Evolutionary conservation across 2,113 vertebrate genomes (phyloP).

Genomic region (Sitta europaea): DNA sequence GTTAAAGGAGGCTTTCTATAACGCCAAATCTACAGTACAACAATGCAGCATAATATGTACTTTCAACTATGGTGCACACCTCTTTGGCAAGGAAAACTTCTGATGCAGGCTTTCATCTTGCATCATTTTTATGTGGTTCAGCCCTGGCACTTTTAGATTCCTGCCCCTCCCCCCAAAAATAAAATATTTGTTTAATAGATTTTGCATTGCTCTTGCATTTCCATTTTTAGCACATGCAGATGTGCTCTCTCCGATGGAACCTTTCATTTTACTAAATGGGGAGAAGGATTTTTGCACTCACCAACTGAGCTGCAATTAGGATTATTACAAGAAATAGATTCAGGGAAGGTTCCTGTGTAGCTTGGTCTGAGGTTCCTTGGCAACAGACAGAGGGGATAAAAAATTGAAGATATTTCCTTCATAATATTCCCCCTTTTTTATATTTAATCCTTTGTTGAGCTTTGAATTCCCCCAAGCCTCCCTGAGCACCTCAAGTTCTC

Average conservation of each 20-base stretch:
- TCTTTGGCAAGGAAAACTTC: slow-evolving; percentile 62
- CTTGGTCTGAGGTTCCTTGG: neutral
- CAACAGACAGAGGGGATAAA: neutral
- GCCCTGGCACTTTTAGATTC: slow-evolving; percentile 31
- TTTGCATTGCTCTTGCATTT: slow-evolving; percentile 45
- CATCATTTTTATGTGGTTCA: slow-evolving; percentile 31
- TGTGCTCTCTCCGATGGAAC: slow-evolving; percentile 35
- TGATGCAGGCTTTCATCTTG: slow-evolving; percentile 36
- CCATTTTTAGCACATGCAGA: slow-evolving; percentile 46
- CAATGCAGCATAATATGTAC: slow-evolving; percentile 29
- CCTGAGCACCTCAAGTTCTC: neutral
- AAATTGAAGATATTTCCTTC: neutral
- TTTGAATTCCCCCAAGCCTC: neutral
- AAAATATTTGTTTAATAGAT: slow-evolving; percentile 58
- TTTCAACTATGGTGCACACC: slow-evolving; percentile 57
- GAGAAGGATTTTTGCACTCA: slow-evolving; percentile 29
- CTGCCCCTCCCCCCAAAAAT: neutral
- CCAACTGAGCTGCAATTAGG: slow-evolving; percentile 54
- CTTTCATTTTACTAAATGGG: slow-evolving; percentile 44
- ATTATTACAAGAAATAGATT: slow-evolving; percentile 39
- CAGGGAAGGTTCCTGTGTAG: slow-evolving; percentile 29
- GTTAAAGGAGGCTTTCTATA: slow-evolving; percentile 36
- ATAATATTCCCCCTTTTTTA: slow-evolving; percentile 1
- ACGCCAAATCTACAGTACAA: neutral
- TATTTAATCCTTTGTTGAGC: neutral